These are phyloP conservation scores for Nyctibius bracteatus DNA, from an alignment of 2,113 vertebrate genomes.

Conservation along the genomic window DNA sequence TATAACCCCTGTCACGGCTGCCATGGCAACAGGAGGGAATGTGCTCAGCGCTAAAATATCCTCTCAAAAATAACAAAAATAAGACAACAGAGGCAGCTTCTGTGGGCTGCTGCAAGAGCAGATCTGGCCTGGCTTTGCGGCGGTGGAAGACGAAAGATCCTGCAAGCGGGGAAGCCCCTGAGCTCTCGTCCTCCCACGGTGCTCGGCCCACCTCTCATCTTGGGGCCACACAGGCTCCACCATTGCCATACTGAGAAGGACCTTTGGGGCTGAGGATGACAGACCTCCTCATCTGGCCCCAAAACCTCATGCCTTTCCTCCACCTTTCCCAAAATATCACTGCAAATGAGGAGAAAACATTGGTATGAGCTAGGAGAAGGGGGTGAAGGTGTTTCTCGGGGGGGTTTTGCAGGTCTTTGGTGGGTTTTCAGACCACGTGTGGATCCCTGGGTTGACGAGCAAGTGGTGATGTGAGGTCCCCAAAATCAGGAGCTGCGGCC, in stretches of 20 bases:
- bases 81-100: conserved; percentile 75
- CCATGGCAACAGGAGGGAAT: conserved; percentile 84
- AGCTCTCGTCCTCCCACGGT: background rate
- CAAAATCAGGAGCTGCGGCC: background rate
- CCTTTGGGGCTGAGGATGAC: background rate
- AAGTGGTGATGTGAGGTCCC: background rate
- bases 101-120: conserved; percentile 57
- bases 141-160: conserved; percentile 33
- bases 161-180: background rate
- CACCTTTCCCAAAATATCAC: background rate
- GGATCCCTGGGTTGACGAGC: background rate
- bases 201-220: background rate
- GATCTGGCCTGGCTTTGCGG: conserved; percentile 19
- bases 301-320: background rate
- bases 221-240: background rate
- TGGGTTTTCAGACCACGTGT: accelerated
- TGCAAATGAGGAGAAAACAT: background rate
- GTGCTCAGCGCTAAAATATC: conserved; percentile 81
- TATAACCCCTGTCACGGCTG: conserved; percentile 83
- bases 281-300: accelerated
- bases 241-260: accelerated
- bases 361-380: background rate
- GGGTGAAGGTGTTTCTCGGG: background rate
- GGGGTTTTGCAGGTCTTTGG: accelerated
- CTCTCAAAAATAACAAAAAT: conserved; percentile 86